Base-by-base conservation (phyloP, 2,888 invertebrate species). In the Stenchaetothrips biformis region DNA sequence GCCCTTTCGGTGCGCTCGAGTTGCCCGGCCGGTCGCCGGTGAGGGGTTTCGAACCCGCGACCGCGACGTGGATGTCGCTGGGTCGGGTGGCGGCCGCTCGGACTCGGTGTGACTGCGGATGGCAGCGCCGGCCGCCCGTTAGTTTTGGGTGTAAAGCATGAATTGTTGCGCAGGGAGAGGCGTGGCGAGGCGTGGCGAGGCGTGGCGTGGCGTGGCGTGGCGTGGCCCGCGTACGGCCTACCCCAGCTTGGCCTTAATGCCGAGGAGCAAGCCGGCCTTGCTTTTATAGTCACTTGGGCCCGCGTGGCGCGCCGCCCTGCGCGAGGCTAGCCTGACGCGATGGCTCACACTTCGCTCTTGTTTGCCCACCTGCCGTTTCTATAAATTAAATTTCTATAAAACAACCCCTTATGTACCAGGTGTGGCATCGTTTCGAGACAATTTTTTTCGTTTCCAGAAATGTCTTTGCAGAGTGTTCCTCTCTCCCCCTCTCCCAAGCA, bases 281-380 rank as follows among this genome's bases (percentile, higher is more conserved):
- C 21, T 21, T 67, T 67, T 67, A 67, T 67, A 67, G 67, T 21
- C 67, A 67, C 67, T 67, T 67, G 21, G 67, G 21, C 21, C n/a
- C 18, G 62, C 53, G 13, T 11, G 11, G 13, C 13, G 53, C 53
- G 53, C 53, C 13, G 11, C 11, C 11, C 13, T 11, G 53, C 53
- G 11, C 53, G 53, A 16, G 53, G 53, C 53, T 53, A 49, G 49
- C 8, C 7, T 16, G 53, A 16, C 1, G 53, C 53, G 16, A 16
- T 11, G 53, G 53, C 53, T n/a, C n/a, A n/a, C n/a, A n/a, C n/a
- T n/a, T n/a, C n/a, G n/a, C n/a, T n/a, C n/a, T n/a, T n/a, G n/a
- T n/a, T n/a, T n/a, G n/a, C n/a, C n/a, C n/a, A n/a, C n/a, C n/a
- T n/a, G n/a, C n/a, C n/a, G n/a, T n/a, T n/a, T n/a, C n/a, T n/a